phyloP scores from a whole-genome alignment of 1,140 invertebrate genomes.

The Asbolus verrucosus region DNA sequence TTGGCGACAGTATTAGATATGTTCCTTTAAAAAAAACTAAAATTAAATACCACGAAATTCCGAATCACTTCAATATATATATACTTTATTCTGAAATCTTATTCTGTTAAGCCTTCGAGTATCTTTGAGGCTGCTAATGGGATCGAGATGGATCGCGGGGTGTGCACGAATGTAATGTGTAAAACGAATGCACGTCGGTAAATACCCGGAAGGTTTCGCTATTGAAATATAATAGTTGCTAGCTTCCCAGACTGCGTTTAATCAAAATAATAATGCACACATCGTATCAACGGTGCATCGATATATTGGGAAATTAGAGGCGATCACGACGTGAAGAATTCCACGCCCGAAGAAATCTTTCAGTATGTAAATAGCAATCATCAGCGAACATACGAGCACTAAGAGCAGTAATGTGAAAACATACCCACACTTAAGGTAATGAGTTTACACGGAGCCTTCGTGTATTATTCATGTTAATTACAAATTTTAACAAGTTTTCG shows the following conservation, averaged over 20 bases:
- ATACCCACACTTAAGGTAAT: constrained; percentile 30
- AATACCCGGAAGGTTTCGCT: constrained; percentile 9
- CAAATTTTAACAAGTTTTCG: constrained; percentile 43
- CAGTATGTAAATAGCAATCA: constrained; percentile 32
- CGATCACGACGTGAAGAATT: constrained; percentile 18
- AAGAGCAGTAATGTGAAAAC: constrained; percentile 37
- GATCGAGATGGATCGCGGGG: too few relatives aligned
- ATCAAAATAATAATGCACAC: constrained; percentile 28
- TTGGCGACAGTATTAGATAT: too few relatives aligned
- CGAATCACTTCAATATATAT: too few relatives aligned
- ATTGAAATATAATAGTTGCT: constrained; percentile 17
- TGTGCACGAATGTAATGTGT: too few relatives aligned
- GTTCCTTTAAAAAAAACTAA: too few relatives aligned
- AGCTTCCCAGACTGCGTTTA: constrained; percentile 2
- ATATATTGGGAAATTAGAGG: constrained; percentile 32
- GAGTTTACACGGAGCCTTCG: constrained; percentile 14
- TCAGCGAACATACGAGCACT: constrained; percentile 10
- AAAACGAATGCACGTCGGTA: too few relatives aligned
- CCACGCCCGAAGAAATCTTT: constrained; percentile 34
- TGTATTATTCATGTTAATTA: constrained; percentile 47
- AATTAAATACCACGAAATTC: too few relatives aligned
- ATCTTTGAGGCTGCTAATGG: too few relatives aligned
- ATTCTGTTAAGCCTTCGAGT: too few relatives aligned
- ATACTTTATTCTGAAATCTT: too few relatives aligned
- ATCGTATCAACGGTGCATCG: constrained; percentile 16